phyloP scores from a whole-genome alignment of 2,797 vertebrate genomes.

The Chromobotia macracanthus region DNA sequence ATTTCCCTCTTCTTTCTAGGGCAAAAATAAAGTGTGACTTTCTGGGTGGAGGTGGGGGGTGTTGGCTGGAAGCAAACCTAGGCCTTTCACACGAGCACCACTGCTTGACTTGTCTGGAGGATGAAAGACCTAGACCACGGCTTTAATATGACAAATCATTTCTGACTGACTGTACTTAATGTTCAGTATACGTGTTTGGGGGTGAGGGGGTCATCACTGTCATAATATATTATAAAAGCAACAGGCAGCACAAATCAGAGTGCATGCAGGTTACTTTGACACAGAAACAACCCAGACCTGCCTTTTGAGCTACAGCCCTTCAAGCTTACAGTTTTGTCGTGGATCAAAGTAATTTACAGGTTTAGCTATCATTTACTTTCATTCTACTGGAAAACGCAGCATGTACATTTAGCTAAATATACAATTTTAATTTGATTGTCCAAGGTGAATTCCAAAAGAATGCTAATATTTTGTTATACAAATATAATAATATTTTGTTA shows the following conservation, averaged over 20 bases:
- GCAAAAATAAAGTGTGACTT: neutral
- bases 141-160: neutral
- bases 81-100: neutral
- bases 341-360: no score
- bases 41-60: no score
- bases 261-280: conserved; percentile 4
- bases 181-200: conserved; percentile 12
- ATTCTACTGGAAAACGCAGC: neutral
- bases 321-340: neutral
- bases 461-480: neutral
- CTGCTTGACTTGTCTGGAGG: conserved; percentile 1
- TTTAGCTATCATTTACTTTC: neutral
- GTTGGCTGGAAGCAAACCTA: neutral
- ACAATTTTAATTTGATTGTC: neutral
- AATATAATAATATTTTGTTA: neutral
- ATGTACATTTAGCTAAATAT: no score
- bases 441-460: neutral
- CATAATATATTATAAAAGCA: conserved; percentile 10
- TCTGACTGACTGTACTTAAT: conserved; percentile 13
- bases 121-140: neutral
- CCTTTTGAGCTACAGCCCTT: neutral
- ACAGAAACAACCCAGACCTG: conserved; percentile 33
- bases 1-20: neutral
- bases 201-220: neutral
- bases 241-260: conserved; percentile 21